Conservation (phyloP, 2,797 vertebrate species). For the Percopsis omiscomaycus region DNA sequence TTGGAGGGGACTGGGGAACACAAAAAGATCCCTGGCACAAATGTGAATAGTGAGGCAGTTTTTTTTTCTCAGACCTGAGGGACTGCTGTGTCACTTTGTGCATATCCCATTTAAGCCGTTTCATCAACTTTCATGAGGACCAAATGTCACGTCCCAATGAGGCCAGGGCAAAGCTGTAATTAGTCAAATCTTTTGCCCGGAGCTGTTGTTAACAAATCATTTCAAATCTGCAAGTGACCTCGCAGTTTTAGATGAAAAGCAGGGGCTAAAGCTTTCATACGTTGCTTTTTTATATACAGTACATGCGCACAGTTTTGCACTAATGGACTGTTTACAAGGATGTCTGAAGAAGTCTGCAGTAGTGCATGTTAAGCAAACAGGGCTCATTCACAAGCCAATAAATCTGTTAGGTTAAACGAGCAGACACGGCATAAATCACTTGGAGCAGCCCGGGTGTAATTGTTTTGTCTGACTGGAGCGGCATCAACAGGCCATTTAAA, state of each 20-base stretch:
- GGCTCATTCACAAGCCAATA: not conserved
- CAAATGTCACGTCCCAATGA: conserved; percentile 44
- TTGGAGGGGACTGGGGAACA: too few relatives aligned
- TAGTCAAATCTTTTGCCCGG: conserved; percentile 61
- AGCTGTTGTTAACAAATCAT: conserved; percentile 71
- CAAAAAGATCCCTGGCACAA: conserved; percentile 3
- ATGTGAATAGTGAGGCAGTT: conserved; percentile 1
- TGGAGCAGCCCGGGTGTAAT: not conserved
- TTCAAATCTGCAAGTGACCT: conserved; percentile 66
- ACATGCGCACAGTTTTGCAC: conserved; percentile 7
- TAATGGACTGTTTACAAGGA: conserved; percentile 43
- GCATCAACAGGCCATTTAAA: not conserved
- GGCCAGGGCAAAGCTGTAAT: conserved; percentile 59
- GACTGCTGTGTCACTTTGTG: conserved; percentile 36
- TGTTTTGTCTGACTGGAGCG: not conserved
- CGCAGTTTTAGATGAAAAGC: conserved; percentile 58
- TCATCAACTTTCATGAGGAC: conserved; percentile 34
- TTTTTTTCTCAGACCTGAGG: conserved; percentile 13
- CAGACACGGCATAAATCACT: not conserved
- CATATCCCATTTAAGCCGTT: conserved; percentile 48
- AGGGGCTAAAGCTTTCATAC: too few relatives aligned
- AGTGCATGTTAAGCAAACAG: conserved; percentile 8
- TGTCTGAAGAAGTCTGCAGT: conserved; percentile 10
- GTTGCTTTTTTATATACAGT: too few relatives aligned
- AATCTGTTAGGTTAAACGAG: not conserved